These are phyloP conservation scores for Adineta ricciae DNA, from an alignment of 2,888 invertebrate species.

Conservation along the genomic window DNA sequence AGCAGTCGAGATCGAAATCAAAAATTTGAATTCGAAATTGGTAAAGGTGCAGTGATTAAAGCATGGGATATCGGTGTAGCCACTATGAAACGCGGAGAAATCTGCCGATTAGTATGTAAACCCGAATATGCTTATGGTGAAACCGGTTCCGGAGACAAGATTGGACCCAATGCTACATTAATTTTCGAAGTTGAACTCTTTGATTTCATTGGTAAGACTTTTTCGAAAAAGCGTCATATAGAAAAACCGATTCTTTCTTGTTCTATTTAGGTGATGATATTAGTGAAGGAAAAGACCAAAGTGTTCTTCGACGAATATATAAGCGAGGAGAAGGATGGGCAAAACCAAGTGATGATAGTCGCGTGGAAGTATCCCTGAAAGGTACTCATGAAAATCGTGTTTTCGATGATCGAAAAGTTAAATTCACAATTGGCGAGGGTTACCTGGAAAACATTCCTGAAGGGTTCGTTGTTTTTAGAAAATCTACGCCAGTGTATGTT, in stretches of 20 bases:
- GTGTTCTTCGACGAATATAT: conserved; percentile 66
- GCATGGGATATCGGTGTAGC: conserved; percentile 33
- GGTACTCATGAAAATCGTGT: conserved; percentile 51
- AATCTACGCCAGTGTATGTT: neutral
- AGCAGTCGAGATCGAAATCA: conserved; percentile 72
- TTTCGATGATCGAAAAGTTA: conserved; percentile 70
- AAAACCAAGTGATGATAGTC: conserved; percentile 69
- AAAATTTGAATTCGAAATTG: conserved; percentile 75
- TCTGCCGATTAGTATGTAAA: conserved; percentile 24
- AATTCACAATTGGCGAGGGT: conserved; percentile 77
- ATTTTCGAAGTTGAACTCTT: conserved; percentile 83
- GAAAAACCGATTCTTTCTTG: neutral
- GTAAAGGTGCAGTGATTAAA: conserved; percentile 59
- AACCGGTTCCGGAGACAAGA: conserved; percentile 42
- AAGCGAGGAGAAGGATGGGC: conserved; percentile 62
- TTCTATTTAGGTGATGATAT: conserved; percentile 62
- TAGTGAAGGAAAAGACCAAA: conserved; percentile 70
- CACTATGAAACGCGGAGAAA: conserved; percentile 32
- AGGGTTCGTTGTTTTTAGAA: conserved; percentile 60
- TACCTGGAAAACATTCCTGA: conserved; percentile 63
- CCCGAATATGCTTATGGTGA: conserved; percentile 32
- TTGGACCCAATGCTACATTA: conserved; percentile 59
- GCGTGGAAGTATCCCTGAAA: conserved; percentile 56
- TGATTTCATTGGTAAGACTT: conserved; percentile 43
- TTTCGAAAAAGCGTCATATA: conserved; percentile 29